A percentile compares a stretch with the other conserved stretches of the same genome.
Evolutionary conservation across 2,113 vertebrate species (phyloP).

Genomic region (Lathamus discolor): DNA sequence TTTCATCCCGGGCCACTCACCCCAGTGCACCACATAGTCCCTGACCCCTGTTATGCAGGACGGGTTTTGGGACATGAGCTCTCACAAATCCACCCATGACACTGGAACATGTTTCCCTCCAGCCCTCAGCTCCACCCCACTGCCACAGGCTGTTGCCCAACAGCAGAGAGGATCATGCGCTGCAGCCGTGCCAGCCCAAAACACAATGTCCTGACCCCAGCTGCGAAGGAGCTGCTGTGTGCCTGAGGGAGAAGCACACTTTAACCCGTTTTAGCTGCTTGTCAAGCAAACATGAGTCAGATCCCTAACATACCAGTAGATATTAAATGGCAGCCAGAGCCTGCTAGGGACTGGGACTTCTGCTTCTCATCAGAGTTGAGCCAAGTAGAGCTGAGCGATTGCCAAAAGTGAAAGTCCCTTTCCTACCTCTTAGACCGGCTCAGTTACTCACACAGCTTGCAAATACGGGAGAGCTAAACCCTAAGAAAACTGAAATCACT

Average conservation of each 20-base stretch:
- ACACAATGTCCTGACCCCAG: neutral
- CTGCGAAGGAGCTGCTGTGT: neutral
- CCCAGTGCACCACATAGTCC: neutral
- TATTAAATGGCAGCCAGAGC: slow-evolving; percentile 26
- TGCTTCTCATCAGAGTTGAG: neutral
- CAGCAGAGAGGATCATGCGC: rapidly evolving
- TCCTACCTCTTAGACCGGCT: neutral
- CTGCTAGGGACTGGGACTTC: neutral
- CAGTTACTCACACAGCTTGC: neutral
- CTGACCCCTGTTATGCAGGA: rapidly evolving
- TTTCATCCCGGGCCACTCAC: neutral
- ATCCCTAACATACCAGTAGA: slow-evolving; percentile 16
- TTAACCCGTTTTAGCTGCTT: slow-evolving; percentile 31
- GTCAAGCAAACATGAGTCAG: slow-evolving; percentile 28
- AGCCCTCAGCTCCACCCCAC: neutral
- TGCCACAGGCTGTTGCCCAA: neutral
- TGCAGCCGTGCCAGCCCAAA: neutral
- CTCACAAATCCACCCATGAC: rapidly evolving
- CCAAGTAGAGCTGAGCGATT: neutral
- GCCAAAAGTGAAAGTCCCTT: slow-evolving; percentile 8
- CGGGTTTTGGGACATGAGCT: neutral
- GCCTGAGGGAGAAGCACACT: slow-evolving; percentile 25
- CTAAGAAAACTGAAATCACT: neutral
- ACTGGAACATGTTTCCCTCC: neutral
- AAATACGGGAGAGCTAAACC: neutral